Conservation (phyloP, 1,140 invertebrate genomes). For the Coboldia fuscipes region DNA sequence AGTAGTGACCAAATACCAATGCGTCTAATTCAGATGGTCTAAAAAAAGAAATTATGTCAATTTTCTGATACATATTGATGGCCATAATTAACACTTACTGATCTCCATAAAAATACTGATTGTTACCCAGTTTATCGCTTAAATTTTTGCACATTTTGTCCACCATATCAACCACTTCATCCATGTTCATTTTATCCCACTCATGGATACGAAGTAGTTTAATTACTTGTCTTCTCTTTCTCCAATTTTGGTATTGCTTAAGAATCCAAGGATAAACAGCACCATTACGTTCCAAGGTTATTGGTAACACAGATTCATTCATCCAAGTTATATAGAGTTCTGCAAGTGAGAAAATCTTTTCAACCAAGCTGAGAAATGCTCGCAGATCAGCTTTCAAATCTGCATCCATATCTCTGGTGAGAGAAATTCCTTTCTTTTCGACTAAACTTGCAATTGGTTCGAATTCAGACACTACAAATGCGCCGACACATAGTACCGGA, state of each 20-base stretch:
- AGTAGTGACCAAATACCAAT: conserved; percentile 91
- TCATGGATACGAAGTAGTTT: conserved; percentile 51
- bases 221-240: conserved; percentile 48
- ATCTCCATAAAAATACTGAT: conserved; percentile 62
- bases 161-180: conserved; percentile 62
- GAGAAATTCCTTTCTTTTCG: conserved; percentile 53
- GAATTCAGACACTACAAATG: conserved; percentile 73
- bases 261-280: conserved; percentile 86
- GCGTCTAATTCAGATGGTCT: conserved; percentile 88
- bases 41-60: conserved; percentile 14
- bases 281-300: conserved; percentile 69
- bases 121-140: conserved; percentile 56
- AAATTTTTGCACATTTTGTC: conserved; percentile 60
- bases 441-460: conserved; percentile 80
- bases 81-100: conserved; percentile 27
- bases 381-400: conserved; percentile 77
- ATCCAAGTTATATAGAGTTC: conserved; percentile 78
- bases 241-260: conserved; percentile 57
- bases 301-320: conserved; percentile 52
- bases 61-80: conserved; percentile 2
- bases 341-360: conserved; percentile 67
- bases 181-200: conserved; percentile 57
- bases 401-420: conserved; percentile 46
- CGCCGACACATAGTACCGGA: conserved; percentile 77
- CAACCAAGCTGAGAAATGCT: conserved; percentile 78